Conservation (phyloP, 2,888 invertebrate species). For the Diadegma fenestrale region DNA sequence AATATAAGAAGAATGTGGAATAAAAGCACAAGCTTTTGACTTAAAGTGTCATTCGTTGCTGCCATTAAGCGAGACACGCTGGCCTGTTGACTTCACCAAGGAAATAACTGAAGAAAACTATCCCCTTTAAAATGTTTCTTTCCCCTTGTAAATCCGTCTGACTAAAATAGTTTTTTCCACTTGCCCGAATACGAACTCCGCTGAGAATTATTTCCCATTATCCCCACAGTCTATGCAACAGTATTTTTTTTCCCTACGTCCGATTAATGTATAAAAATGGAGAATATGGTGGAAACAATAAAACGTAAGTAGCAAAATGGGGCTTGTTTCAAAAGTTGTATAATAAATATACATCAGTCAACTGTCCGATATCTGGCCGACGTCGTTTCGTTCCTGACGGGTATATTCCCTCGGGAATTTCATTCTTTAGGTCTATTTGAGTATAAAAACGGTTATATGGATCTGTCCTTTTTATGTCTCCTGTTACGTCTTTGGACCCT, state of each 20-base stretch:
- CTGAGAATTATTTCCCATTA: not conserved
- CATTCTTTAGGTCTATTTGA: constrained; percentile 5
- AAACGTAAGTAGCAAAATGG: not conserved
- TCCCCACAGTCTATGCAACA: not conserved
- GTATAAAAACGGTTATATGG: constrained; percentile 4
- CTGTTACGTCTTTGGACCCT: constrained; percentile 11
- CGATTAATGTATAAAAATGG: not conserved
- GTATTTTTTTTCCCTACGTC: not conserved
- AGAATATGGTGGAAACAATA: not conserved
- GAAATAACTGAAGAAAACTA: not conserved
- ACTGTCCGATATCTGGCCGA: constrained; percentile 1
- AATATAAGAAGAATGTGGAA: not conserved
- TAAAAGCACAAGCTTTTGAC: not conserved
- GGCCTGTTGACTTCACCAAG: not conserved
- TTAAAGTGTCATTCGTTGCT: not conserved
- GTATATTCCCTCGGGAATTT: not conserved
- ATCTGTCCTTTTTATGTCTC: constrained; percentile 5
- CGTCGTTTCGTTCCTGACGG: not conserved
- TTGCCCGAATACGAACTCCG: not conserved
- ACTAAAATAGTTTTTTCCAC: not conserved
- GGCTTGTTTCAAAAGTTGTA: not conserved
- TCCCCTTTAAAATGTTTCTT: not conserved
- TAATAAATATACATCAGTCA: constrained; percentile 15
- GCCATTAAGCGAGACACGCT: not conserved
- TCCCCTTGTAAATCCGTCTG: not conserved